Percentiles rank a stretch among this genome's conserved stretches.
Conservation (phyloP, 2,888 invertebrate genomes). For the Campoplex capitator region DNA sequence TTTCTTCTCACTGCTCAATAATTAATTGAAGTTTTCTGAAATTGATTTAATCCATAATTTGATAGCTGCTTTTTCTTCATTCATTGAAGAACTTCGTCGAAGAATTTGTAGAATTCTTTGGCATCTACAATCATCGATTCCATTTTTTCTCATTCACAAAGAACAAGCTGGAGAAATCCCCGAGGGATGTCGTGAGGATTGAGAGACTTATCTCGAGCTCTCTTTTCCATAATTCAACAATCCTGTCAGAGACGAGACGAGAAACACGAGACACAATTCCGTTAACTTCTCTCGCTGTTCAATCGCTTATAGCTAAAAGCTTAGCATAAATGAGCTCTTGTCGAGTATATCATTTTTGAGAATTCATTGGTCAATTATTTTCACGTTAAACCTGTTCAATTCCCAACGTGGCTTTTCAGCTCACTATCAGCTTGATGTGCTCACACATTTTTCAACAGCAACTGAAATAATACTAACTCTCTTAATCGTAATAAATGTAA, state of each 20-base stretch:
- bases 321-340: conserved; percentile 39
- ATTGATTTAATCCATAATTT: neutral
- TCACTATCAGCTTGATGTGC: neutral
- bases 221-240: conserved; percentile 39
- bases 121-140: neutral
- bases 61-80: neutral
- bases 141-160: neutral
- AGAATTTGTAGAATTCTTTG: neutral
- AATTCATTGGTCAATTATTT: neutral
- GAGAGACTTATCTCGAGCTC: conserved; percentile 22
- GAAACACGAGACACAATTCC: neutral
- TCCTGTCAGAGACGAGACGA: conserved; percentile 22
- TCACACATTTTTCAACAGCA: neutral
- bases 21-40: neutral
- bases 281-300: conserved; percentile 32
- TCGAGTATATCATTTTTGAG: conserved; percentile 1
- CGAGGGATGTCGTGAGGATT: conserved; percentile 13
- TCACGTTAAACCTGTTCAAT: neutral
- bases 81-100: neutral
- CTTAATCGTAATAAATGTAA: no score
- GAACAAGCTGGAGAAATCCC: neutral
- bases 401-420: neutral
- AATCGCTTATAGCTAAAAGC: conserved; percentile 40
- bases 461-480: no score
- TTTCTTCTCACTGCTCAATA: neutral